Conservation (phyloP, 1,140 invertebrate species). For the Forficula auricularia region DNA sequence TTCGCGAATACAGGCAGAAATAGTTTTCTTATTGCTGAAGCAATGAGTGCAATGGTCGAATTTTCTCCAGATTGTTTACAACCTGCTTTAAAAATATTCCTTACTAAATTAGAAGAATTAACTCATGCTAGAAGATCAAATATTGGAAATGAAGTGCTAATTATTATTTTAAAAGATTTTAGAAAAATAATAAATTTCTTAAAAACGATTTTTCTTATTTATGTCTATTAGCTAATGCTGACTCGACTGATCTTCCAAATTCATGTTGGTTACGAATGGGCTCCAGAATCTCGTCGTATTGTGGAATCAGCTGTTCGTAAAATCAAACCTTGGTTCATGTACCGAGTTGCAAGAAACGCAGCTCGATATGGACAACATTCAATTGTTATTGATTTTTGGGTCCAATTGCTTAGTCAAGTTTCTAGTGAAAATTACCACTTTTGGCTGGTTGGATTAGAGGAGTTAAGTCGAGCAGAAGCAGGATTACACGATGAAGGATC, state of each 20-base stretch:
- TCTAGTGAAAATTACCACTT: constrained; percentile 80
- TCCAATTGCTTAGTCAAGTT: constrained; percentile 48
- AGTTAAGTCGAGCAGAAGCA: constrained; percentile 34
- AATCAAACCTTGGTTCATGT: constrained; percentile 65
- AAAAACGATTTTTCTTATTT: neutral
- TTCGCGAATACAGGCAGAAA: no score
- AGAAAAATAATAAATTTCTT: constrained; percentile 3
- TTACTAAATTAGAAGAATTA: no score
- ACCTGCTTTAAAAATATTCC: no score
- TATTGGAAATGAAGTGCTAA: neutral
- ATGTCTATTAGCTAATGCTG: constrained; percentile 37
- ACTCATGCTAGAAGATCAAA: no score
- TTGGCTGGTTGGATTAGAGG: constrained; percentile 64
- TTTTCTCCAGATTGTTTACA: no score
- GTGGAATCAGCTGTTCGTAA: constrained; percentile 37
- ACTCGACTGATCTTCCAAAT: constrained; percentile 72
- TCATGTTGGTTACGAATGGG: constrained; percentile 43
- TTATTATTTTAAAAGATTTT: neutral
- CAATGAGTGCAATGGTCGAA: no score
- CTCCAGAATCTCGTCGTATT: constrained; percentile 30
- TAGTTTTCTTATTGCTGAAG: no score
- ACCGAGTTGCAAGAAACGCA: constrained; percentile 70
- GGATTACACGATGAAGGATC: constrained; percentile 17
- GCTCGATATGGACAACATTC: constrained; percentile 66
- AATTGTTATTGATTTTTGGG: constrained; percentile 48